A percentile compares a stretch with the other conserved stretches of the same genome.
Conservation (phyloP, 2,113 vertebrate genomes). For the Tamias sibiricus region DNA sequence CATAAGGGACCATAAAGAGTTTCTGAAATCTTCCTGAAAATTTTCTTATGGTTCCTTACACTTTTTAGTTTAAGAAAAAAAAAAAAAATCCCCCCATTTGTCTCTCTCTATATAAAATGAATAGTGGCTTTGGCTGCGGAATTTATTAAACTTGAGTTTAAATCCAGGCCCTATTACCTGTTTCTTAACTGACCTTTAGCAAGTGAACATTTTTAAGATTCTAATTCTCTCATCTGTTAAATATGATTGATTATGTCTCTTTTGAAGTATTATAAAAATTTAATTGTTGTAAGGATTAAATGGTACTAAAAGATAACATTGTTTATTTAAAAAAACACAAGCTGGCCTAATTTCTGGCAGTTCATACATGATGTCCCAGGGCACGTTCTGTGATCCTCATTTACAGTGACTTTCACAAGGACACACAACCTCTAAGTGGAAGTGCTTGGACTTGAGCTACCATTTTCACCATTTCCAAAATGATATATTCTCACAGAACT, state of each 20-base stretch:
- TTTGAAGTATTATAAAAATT: not conserved
- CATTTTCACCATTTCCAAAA: not conserved
- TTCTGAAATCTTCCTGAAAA: not conserved
- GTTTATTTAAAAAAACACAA: not conserved
- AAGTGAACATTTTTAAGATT: not conserved
- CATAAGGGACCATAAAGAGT: no score
- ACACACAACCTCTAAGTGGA: not conserved
- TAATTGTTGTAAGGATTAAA: not conserved
- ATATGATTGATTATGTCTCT: not conserved
- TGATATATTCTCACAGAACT: not conserved
- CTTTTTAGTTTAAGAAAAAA: not conserved
- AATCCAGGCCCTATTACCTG: not conserved
- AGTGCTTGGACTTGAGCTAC: not conserved
- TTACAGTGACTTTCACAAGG: not conserved
- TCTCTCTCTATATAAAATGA: not conserved
- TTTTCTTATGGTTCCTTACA: not conserved
- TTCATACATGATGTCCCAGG: accelerated
- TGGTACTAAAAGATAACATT: not conserved
- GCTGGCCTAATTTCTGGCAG: not conserved
- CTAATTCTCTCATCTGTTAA: not conserved
- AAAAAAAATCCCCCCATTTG: not conserved
- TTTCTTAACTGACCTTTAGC: not conserved
- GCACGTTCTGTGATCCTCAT: not conserved
- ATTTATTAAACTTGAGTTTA: not conserved
- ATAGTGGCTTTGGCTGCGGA: not conserved